These are phyloP conservation scores for Dendrocopos noguchii DNA, from an alignment of 2,113 vertebrate species.

Conservation along the genomic window DNA sequence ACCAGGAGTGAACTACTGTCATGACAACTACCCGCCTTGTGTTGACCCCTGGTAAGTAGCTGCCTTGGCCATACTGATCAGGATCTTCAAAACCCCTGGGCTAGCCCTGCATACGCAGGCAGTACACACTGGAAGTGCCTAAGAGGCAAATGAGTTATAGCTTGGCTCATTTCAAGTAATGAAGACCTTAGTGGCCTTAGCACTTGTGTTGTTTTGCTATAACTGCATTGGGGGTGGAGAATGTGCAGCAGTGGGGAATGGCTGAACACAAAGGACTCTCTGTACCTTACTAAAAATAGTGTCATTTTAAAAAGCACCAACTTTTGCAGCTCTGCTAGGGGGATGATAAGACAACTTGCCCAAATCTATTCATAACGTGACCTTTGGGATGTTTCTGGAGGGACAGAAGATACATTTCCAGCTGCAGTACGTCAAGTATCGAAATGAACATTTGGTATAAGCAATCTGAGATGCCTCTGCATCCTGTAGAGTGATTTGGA, in stretches of 20 bases:
- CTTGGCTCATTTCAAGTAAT: background rate
- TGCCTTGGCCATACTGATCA: background rate
- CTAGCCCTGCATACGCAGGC: background rate
- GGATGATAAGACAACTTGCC: background rate
- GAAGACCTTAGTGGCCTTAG: background rate
- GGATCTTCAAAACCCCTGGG: background rate
- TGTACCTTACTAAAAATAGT: slow-evolving; percentile 41
- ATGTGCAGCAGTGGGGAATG: background rate
- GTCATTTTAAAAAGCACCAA: background rate
- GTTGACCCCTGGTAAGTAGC: background rate
- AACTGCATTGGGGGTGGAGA: background rate
- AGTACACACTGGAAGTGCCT: background rate
- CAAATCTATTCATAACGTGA: background rate
- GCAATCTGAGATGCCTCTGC: background rate
- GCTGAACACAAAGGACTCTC: background rate
- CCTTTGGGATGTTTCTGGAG: background rate
- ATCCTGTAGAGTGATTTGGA: background rate
- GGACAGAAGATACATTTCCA: background rate
- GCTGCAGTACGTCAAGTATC: background rate
- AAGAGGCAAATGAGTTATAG: background rate
- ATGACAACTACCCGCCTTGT: background rate
- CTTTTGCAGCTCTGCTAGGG: background rate
- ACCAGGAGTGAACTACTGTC: background rate
- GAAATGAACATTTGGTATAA: background rate
- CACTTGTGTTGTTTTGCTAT: background rate